Evolutionary conservation across 2,888 invertebrate genomes (phyloP), one percentile per base, ranked within the genome.

Genomic region (Lycia hirtaria): DNA sequence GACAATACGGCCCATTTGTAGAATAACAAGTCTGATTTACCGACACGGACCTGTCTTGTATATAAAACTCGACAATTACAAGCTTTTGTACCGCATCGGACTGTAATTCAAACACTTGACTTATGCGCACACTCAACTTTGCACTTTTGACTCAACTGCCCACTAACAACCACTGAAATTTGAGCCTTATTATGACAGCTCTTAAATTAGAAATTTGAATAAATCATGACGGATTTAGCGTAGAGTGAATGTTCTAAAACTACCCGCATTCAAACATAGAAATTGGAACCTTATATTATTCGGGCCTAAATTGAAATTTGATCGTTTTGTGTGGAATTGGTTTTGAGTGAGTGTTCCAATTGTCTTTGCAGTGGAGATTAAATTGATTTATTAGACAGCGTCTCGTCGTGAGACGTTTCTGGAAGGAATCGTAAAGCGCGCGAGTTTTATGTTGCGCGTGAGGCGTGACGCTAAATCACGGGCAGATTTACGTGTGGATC

Each of bases 351-450:
- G 68, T 65, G 67, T 73, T 71, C 78, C 83, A 82, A 89, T 88
- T 89, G 88, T 89, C 88, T 88, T 84, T 77, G 77, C 73, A 63
- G 77, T 66, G 72, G 71, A 81, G 83, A 87, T 86, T 85, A 88
- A 87, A 87, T 85, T 90, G 88, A 90, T 90, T 90, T 90, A 91
- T 83, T 78, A 62, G 83, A 76, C 80, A 79, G 76, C 66, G 71
- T 80, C 81, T 69, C 78, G 84, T 86, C 83, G 84, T 82, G 73
- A 73, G 73, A 73, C 71, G 75, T 71, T 86, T 85, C 58, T 78
- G 83, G 84, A 83, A 73, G 65, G 71, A 75, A 68, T 87, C 87
- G 83, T 88, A 87, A 87, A 87, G 74, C 70, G 80, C 67, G 78
- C 68, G 72, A 69, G 72, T 74, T 78, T 79, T 71, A 69, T 57